Evolutionary conservation across 2,797 vertebrate genomes (phyloP).

Genomic region (Graptemys geographica): DNA sequence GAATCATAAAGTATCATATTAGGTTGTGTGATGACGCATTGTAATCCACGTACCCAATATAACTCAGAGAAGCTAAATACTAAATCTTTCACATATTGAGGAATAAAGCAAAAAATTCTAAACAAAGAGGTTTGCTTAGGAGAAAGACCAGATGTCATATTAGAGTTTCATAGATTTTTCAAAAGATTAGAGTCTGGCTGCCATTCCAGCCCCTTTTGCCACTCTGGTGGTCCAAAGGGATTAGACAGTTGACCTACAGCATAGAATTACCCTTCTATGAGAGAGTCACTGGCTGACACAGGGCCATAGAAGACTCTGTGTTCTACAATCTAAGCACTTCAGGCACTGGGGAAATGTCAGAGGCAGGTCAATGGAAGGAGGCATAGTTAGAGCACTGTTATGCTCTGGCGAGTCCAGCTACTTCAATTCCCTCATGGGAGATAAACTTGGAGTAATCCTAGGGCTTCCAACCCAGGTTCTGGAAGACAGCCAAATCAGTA

Average conservation of each 20-base stretch:
- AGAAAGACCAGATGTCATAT: background rate
- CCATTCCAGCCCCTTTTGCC: background rate
- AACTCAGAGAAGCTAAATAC: background rate
- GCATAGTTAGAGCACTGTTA: background rate
- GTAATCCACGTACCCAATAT: background rate
- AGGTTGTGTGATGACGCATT: background rate
- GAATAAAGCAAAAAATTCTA: background rate
- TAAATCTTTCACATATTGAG: background rate
- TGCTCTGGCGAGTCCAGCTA: background rate
- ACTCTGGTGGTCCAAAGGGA: background rate
- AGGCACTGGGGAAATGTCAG: background rate
- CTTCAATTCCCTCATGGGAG: background rate
- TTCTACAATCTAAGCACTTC: background rate
- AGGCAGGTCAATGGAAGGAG: background rate
- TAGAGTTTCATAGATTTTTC: background rate
- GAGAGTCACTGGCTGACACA: background rate
- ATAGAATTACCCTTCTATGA: background rate
- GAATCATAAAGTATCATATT: background rate
- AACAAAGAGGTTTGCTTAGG: background rate
- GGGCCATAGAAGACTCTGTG: background rate
- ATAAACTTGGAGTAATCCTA: background rate
- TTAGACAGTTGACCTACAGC: background rate
- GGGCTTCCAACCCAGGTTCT: background rate
- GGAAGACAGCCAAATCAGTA: background rate
- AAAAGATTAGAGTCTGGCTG: background rate